phyloP scores from a whole-genome alignment of 2,113 vertebrate genomes.

The Caracal caracal region DNA sequence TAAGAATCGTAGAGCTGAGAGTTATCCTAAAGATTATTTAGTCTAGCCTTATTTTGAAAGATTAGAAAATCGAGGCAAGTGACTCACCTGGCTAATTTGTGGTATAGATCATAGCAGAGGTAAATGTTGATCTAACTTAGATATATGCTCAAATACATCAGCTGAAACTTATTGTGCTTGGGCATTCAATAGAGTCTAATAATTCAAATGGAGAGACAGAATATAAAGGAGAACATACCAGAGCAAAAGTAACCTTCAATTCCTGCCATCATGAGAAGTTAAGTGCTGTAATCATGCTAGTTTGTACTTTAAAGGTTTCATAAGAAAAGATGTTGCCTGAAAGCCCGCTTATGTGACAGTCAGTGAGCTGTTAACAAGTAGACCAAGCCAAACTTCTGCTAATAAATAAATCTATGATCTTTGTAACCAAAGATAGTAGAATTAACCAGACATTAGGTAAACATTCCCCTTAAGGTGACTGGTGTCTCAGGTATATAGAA shows the following conservation, averaged over 20 bases:
- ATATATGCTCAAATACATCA: background rate
- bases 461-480: background rate
- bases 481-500: background rate
- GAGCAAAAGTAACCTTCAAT: background rate
- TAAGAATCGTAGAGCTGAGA: background rate
- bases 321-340: slow-evolving; percentile 17
- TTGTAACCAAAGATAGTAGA: background rate
- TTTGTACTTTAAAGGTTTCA: background rate
- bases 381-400: background rate
- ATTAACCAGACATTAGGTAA: background rate
- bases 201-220: slow-evolving; percentile 18
- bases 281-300: background rate
- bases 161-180: slow-evolving; percentile 31
- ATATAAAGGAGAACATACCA: background rate
- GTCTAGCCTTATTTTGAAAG: background rate
- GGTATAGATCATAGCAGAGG: background rate
- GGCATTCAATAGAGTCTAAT: slow-evolving; percentile 21
- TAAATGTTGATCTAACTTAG: background rate
- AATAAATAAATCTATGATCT: background rate
- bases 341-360: background rate
- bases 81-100: background rate
- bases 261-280: background rate
- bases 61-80: slow-evolving; percentile 8
- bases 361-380: background rate
- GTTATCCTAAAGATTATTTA: background rate